A percentile compares a stretch with the other conserved stretches of the same genome.
phyloP scores from a whole-genome alignment of 2,888 invertebrate species.

The Drosophila differens region DNA sequence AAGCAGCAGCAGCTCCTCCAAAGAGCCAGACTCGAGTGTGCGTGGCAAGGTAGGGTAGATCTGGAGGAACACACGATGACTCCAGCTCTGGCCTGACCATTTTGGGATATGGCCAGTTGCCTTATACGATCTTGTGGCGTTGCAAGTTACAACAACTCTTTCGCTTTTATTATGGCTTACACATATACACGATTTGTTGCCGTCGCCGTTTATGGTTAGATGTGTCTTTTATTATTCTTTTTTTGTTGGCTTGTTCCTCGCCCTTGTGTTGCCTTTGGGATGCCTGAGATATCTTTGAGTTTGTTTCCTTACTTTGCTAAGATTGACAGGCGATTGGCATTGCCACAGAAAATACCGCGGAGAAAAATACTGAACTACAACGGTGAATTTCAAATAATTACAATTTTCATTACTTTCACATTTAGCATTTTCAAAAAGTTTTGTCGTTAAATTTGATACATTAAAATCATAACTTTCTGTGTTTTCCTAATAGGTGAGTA shows the following conservation, averaged over 20 bases:
- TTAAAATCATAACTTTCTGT: neutral
- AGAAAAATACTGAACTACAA: neutral
- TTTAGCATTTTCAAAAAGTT: neutral
- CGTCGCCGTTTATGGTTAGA: conserved; percentile 74
- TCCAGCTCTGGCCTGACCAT: conserved; percentile 62
- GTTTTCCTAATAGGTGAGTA: neutral
- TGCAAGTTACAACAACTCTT: conserved; percentile 49
- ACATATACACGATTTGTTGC: conserved; percentile 44
- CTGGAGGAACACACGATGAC: conserved; percentile 9
- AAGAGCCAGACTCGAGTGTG: conserved; percentile 50
- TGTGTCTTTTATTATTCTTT: conserved; percentile 1
- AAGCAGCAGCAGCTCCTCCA: conserved; percentile 42
- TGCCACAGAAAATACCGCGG: neutral
- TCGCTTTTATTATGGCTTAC: conserved; percentile 66
- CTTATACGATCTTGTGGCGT: conserved; percentile 53
- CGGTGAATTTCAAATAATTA: neutral
- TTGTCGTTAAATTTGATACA: neutral
- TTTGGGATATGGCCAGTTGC: conserved; percentile 73
- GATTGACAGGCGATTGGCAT: conserved; percentile 41
- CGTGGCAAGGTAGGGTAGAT: conserved; percentile 27
- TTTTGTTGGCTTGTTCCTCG: conserved; percentile 5
- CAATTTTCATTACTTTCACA: neutral
- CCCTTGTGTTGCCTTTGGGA: conserved; percentile 24
- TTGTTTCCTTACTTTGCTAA: conserved; percentile 15
- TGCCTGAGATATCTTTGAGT: conserved; percentile 18